phyloP scores from a whole-genome alignment of 2,797 vertebrate genomes.

The Amphiprion clarkii region DNA sequence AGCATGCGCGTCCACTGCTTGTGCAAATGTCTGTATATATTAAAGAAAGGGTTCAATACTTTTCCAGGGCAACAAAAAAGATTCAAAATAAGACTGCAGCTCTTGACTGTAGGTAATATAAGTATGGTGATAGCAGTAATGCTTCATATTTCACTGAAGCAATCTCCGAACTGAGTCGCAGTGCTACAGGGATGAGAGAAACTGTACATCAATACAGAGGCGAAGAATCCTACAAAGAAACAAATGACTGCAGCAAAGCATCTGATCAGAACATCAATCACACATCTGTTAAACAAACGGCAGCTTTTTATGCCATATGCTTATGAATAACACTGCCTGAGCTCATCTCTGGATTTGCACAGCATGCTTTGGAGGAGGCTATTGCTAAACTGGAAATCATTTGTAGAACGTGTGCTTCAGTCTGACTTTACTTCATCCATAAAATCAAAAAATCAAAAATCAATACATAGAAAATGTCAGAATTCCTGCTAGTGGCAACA shows the following conservation, averaged over 20 bases:
- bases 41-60: not conserved
- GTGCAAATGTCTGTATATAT: not conserved
- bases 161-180: not conserved
- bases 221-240: constrained; percentile 18
- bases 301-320: constrained; percentile 25
- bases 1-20: not conserved
- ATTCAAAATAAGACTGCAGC: not conserved
- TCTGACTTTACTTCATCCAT: not conserved
- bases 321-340: constrained; percentile 29
- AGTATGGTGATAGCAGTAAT: not conserved
- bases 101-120: not conserved
- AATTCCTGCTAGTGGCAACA: not conserved
- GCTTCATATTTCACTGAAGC: not conserved
- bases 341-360: constrained; percentile 26
- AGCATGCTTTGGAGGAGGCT: constrained; percentile 16
- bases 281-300: constrained; percentile 42
- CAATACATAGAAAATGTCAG: not conserved
- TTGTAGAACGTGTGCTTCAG: not conserved
- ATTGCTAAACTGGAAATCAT: constrained; percentile 7
- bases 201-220: constrained; percentile 1
- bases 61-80: not conserved
- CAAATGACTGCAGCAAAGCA: constrained; percentile 30
- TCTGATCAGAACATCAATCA: constrained; percentile 43
- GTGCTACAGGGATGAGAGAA: not conserved
- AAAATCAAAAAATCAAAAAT: not conserved